Conservation (phyloP, 2,113 vertebrate genomes). For the Spea bombifrons region DNA sequence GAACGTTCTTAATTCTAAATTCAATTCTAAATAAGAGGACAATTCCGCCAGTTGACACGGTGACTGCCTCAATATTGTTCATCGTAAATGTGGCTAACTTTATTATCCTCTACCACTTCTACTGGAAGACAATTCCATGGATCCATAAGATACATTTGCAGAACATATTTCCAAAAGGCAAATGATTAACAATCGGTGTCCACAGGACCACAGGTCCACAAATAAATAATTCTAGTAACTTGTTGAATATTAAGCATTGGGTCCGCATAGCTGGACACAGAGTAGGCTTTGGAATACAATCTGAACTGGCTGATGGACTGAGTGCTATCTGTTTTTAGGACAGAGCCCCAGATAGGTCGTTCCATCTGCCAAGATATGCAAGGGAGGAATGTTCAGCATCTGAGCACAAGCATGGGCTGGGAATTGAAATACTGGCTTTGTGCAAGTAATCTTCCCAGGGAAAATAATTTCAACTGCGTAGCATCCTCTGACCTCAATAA, state of each 20-base stretch:
- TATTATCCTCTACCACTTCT: background rate
- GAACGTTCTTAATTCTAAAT: no score
- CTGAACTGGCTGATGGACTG: slow-evolving; percentile 21
- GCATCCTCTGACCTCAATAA: background rate
- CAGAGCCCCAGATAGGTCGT: slow-evolving; percentile 18
- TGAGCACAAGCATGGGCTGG: slow-evolving; percentile 13
- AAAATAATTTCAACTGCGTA: background rate
- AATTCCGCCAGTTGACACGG: no score
- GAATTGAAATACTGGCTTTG: slow-evolving; percentile 34
- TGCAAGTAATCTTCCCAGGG: slow-evolving; percentile 30
- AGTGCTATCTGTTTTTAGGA: slow-evolving; percentile 42
- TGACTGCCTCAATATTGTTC: no score
- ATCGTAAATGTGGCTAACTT: background rate
- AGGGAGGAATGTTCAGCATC: slow-evolving; percentile 38
- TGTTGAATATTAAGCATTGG: background rate
- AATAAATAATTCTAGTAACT: no score
- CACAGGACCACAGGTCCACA: no score
- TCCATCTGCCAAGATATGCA: slow-evolving; percentile 24
- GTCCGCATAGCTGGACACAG: background rate
- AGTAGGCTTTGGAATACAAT: slow-evolving; percentile 10
- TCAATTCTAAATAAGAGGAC: no score
- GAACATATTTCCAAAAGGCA: no score
- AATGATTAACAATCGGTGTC: no score
- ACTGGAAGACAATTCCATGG: background rate
- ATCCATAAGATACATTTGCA: background rate